Percentiles rank a stretch among this genome's conserved stretches.
Evolutionary conservation across 2,113 vertebrate species (phyloP).

Genomic region (Litocranius walleri): DNA sequence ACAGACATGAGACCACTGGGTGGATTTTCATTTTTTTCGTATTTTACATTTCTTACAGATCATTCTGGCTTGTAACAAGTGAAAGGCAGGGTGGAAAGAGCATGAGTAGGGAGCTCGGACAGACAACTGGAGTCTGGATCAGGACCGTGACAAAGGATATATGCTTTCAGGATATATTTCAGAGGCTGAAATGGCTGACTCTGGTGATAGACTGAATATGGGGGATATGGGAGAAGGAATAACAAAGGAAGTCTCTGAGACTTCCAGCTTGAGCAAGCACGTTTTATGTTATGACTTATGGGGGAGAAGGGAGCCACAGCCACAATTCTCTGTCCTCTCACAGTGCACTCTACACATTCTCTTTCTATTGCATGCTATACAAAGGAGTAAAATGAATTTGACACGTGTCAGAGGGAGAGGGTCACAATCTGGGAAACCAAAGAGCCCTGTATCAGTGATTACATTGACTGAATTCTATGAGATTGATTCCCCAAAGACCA

Average conservation of each 20-base stretch:
- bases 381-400: conserved; percentile 20
- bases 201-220: background rate
- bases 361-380: background rate
- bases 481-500: conserved; percentile 46
- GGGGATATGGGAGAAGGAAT: background rate
- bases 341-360: background rate
- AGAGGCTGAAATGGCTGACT: background rate
- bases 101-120: background rate
- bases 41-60: background rate
- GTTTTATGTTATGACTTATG: background rate
- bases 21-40: background rate
- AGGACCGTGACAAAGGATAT: background rate
- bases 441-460: conserved; percentile 15
- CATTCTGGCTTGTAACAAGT: background rate
- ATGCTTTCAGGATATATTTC: background rate
- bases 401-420: background rate
- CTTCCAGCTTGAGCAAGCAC: background rate
- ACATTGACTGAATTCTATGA: background rate
- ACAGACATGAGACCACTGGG: background rate
- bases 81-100: background rate
- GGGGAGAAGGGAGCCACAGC: background rate
- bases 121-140: background rate
- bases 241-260: background rate
- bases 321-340: background rate
- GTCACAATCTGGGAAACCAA: conserved; percentile 42